Evolutionary conservation across 2,888 invertebrate genomes (phyloP).

Genomic region (Drosophila incognita): DNA sequence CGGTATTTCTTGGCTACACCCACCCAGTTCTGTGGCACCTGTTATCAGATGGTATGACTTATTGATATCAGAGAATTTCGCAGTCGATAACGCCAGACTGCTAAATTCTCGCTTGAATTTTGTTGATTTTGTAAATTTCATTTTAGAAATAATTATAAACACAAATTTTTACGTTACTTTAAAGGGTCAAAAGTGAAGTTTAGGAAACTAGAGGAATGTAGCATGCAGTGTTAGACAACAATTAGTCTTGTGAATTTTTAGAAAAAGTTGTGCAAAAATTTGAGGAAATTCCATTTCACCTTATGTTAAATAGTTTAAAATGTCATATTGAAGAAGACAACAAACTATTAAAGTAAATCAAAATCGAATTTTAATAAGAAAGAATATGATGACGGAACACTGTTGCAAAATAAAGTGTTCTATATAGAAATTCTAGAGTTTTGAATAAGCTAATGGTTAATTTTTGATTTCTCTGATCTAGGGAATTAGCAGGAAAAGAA

Average conservation of each 20-base stretch:
- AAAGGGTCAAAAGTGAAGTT: not conserved
- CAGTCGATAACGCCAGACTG: not conserved
- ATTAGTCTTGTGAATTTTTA: not conserved
- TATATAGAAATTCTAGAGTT: not conserved
- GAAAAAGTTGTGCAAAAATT: not conserved
- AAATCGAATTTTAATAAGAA: not conserved
- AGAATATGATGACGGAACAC: not conserved
- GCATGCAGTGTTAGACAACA: conserved; percentile 1
- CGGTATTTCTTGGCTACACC: not conserved
- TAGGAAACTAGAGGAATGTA: not conserved
- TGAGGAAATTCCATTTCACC: not conserved
- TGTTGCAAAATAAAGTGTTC: not conserved
- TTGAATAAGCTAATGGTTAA: not conserved
- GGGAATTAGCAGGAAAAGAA: not conserved
- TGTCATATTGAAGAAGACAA: not conserved
- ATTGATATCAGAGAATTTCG: not conserved
- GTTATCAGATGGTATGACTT: not conserved
- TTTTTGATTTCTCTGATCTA: not conserved
- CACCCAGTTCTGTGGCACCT: not conserved
- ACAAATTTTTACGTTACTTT: not conserved
- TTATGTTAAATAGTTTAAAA: not conserved
- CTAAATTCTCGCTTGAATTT: not conserved
- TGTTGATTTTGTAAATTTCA: not conserved
- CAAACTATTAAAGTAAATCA: not conserved
- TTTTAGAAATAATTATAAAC: not conserved